These are phyloP conservation scores for Argynnis bischoffii DNA, from an alignment of 2,888 invertebrate species.

Conservation along the genomic window DNA sequence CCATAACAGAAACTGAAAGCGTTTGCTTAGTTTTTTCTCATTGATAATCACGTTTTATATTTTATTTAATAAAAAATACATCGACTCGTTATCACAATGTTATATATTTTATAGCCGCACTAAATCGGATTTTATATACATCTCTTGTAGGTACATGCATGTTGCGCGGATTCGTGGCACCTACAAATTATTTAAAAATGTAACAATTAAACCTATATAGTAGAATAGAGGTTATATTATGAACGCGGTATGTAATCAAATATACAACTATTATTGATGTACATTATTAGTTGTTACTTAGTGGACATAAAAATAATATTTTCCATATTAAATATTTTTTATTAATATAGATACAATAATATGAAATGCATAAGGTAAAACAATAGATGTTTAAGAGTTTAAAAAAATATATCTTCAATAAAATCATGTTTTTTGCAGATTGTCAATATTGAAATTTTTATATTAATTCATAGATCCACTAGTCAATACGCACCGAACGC, in stretches of 20 bases:
- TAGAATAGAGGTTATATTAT: background rate
- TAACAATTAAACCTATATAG: background rate
- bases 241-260: constrained; percentile 27
- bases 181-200: constrained; percentile 8
- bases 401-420: background rate
- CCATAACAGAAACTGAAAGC: background rate
- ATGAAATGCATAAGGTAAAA: no score
- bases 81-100: background rate
- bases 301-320: background rate
- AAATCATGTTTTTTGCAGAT: constrained; percentile 22
- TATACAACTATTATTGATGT: background rate
- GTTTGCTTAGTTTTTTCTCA: background rate
- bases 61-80: background rate
- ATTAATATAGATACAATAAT: background rate
- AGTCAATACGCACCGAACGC: constrained; percentile 12
- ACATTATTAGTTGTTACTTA: background rate
- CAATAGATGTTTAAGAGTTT: background rate
- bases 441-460: constrained; percentile 24
- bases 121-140: constrained; percentile 5
- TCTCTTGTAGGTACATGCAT: background rate
- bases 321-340: background rate
- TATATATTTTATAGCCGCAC: background rate
- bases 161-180: background rate
- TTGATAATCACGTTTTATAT: background rate
- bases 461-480: constrained; percentile 26